These are phyloP conservation scores for Morpho deidamia DNA, from an alignment of 2,888 invertebrate species.

Conservation along the genomic window DNA sequence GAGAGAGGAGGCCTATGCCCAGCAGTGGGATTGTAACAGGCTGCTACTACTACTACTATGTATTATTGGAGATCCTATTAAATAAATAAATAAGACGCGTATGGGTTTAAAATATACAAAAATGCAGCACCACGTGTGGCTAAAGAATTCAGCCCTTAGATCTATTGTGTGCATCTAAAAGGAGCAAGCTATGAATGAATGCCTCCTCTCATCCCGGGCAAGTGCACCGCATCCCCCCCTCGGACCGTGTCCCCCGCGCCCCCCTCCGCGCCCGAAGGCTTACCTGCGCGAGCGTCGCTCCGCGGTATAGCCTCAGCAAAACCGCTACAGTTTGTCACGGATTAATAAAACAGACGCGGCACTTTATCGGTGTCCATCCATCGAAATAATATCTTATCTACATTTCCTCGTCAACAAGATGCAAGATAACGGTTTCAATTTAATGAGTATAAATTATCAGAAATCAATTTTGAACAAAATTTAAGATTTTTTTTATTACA, in stretches of 20 bases:
- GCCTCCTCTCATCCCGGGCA: conserved; percentile 40
- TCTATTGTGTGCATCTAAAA: neutral
- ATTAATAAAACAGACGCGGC: conserved; percentile 20
- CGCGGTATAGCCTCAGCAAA: conserved; percentile 49
- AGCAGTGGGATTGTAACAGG: too few species aligned
- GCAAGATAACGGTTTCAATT: too few species aligned
- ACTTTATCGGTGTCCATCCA: neutral
- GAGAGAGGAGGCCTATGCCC: too few species aligned
- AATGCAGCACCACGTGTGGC: neutral
- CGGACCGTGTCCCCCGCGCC: conserved; percentile 24
- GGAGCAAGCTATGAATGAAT: conserved; percentile 14
- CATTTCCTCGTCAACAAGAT: too few species aligned
- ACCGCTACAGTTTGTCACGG: conserved; percentile 55
- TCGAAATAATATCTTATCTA: too few species aligned
- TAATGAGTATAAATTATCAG: too few species aligned
- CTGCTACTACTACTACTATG: too few species aligned
- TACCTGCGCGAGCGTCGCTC: conserved; percentile 56
- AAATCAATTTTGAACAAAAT: too few species aligned
- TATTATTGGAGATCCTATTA: too few species aligned
- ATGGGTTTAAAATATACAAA: neutral
- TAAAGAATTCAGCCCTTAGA: neutral
- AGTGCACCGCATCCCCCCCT: conserved; percentile 47
- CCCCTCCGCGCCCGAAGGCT: conserved; percentile 39
- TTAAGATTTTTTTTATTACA: too few species aligned
- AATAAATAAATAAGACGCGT: neutral